Base-by-base conservation (phyloP, 2,113 vertebrate genomes). In the Uria aalge region DNA sequence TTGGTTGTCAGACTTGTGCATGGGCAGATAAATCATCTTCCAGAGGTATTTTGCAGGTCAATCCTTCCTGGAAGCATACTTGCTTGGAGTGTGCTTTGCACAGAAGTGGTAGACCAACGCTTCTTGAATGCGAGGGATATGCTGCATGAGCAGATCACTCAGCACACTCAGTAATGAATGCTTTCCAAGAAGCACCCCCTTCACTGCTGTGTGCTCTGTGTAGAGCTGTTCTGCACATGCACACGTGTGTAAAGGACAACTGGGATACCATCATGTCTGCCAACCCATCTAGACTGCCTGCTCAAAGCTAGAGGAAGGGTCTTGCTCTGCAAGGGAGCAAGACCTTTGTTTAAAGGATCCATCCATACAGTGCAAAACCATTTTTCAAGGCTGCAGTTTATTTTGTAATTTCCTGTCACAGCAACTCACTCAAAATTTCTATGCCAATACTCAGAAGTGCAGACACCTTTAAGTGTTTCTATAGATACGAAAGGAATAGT, bases 11-110 rank as follows among this genome's bases (percentile, higher is more conserved):
- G 17, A 67, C 18, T 36, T 50, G 21, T 6, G 2, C 34, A 43
- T 9, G 23, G 1, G 0, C 14, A 27, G 16, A 24, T 41, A 59
- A 24, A 48, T 57, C 43, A 66, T 20, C 40, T 50, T 60, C 63
- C 63, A 71, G 19, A n/a, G 14, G 4, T n/a, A 45, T 45, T 67
- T 50, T 86, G 36, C 34, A 86, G 47, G 34, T 34, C 26, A 72
- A 4, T 36, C 32, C 47, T 40, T 72, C 23, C 45, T n/a, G 15
- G 30, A 72, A 27, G 11, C 2, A 1, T 47, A 56, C 14, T 76
- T 1, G 0, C 8, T 41, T n/a, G 21, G 48, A 63, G 7, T 1
- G 10, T 11, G 9, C 23, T 56, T 71, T 60, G 15, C 32, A 52
- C 47, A 68, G 56, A 68, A 67, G 16, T 1, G 3, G 8, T 14